A percentile compares a stretch with the other conserved stretches of the same genome.
These are phyloP conservation scores for Eristalis arbustorum DNA, from an alignment of 2,888 invertebrate species.

Conservation along the genomic window DNA sequence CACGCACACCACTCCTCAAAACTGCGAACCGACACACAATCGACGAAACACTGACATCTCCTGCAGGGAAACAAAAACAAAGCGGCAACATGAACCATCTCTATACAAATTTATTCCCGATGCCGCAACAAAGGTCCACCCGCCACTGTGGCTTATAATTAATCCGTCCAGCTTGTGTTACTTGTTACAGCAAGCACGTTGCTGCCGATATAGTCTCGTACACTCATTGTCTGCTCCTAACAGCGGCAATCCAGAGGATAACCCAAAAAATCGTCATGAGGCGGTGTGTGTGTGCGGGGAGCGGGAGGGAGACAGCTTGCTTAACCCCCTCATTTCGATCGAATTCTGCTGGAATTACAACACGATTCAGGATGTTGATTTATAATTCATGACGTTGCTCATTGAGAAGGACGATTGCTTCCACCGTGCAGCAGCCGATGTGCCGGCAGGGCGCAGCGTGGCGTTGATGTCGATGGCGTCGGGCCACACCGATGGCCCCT, in stretches of 20 bases:
- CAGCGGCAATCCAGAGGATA: not conserved
- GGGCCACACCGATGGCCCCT: constrained; percentile 3
- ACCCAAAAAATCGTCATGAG: not conserved
- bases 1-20: not conserved
- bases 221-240: constrained; percentile 10
- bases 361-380: constrained; percentile 54
- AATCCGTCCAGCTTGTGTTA: not conserved
- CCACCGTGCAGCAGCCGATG: not conserved
- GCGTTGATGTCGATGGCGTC: not conserved
- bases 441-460: not conserved
- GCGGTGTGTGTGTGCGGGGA: not conserved
- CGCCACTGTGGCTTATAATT: constrained; percentile 15
- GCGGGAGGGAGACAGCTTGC: not conserved
- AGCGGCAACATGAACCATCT: not conserved
- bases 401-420: constrained; percentile 33
- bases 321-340: constrained; percentile 2
- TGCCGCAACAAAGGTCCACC: not conserved
- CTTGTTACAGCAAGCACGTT: constrained; percentile 34
- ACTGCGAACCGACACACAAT: not conserved
- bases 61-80: not conserved
- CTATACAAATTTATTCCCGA: not conserved
- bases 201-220: not conserved
- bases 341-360: constrained; percentile 48
- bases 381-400: constrained; percentile 60
- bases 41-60: not conserved